A percentile compares a stretch with the other conserved stretches of the same genome.
phyloP scores from a whole-genome alignment of 2,113 vertebrate species.

The Onychorhynchus coronatus region DNA sequence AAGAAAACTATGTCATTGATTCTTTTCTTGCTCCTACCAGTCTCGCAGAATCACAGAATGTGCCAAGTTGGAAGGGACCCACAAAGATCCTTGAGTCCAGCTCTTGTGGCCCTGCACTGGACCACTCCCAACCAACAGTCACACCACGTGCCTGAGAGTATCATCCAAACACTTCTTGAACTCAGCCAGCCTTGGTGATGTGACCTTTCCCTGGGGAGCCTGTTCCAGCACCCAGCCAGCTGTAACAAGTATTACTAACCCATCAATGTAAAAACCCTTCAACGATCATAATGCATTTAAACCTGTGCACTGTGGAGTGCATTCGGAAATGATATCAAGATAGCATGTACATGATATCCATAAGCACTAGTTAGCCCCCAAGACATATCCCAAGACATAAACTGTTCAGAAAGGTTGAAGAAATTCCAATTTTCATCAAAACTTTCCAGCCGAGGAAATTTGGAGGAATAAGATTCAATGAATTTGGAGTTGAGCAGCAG shows the following conservation, averaged over 20 bases:
- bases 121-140: not conserved
- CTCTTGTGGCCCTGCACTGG: not conserved
- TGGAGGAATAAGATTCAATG: fast-evolving
- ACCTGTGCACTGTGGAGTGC: not conserved
- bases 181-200: not conserved
- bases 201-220: not conserved
- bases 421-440: not conserved
- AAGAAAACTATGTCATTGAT: not conserved
- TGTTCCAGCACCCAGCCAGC: not conserved
- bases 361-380: not conserved
- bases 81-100: not conserved
- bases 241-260: not conserved
- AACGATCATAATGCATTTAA: not conserved
- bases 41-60: not conserved
- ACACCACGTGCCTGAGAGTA: not conserved
- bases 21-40: not conserved
- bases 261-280: not conserved
- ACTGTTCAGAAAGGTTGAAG: not conserved
- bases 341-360: not conserved
- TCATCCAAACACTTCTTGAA: not conserved
- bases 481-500: not conserved
- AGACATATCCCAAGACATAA: not conserved
- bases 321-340: not conserved
- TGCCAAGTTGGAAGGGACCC: not conserved
- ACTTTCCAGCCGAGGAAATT: not conserved